Evolutionary conservation across 2,797 vertebrate genomes (phyloP), one percentile per base, ranked within the genome.

Genomic region (Columba guinea): DNA sequence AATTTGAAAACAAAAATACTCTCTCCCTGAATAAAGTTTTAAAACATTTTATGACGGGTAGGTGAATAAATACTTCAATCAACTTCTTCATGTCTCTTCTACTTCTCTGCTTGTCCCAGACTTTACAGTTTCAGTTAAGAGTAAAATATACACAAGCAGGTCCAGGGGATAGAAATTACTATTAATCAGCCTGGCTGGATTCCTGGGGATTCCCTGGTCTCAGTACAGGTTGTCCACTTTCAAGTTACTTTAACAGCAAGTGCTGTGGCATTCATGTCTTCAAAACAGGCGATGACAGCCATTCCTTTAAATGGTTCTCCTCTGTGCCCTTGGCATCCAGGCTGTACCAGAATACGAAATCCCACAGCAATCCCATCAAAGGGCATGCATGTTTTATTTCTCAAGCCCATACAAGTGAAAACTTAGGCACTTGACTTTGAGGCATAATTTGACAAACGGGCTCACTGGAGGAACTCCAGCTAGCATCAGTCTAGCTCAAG

Each of bases 351-450:
- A 55, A 28, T 0, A 39, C 23, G 3, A 21, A 85, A 28, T 30
- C 34, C 37, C 68, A 15, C 51, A 75, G 46, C 67, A 79, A 63
- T 22, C 62, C 79, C 89, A 69, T 76, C 55, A 78, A 94, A 95
- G 63, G 59, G 12, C 63, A 76, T 0, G 13, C 23, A 59, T 0
- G 7, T 49, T 76, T 93, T 84, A 22, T 68, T 81, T 55, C 69
- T 79, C n/a, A 24, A 75, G 26, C 12, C 23, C 30, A 37, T 4
- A 48, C 8, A 52, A 83, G 41, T 15, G 16, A 51, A 59, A 71
- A 15, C 11, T 55, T 26, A 2, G 27, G 75, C 35, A 64, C 46
- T 13, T 79, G 69, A 10, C 37, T 23, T 7, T 37, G 52, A 53
- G 4, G 24, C 53, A 55, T 58, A 35, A 84, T 88, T 53, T 88